phyloP scores from a whole-genome alignment of 23 tunicate genomes.

The Aplidium turbinatum region DNA sequence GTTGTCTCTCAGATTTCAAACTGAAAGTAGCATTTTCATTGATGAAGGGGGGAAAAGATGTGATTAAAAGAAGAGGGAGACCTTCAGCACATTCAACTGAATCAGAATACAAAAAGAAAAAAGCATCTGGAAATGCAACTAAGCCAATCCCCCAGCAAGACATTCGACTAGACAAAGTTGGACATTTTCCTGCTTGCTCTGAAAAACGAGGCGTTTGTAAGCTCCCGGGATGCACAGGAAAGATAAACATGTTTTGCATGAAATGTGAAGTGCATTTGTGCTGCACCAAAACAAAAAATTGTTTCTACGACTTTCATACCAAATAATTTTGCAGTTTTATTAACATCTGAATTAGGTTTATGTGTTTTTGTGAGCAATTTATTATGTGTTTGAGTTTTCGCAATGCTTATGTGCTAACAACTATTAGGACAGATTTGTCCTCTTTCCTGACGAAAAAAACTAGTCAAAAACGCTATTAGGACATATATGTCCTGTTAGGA shows the following conservation, averaged over 20 bases:
- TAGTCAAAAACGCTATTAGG: too few relatives aligned
- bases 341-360: too few relatives aligned
- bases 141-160: slow-evolving; percentile 5
- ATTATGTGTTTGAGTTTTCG: too few relatives aligned
- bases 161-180: slow-evolving; percentile 14
- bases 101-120: slow-evolving; percentile 6
- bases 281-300: slow-evolving; percentile 1
- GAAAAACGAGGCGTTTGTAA: background rate
- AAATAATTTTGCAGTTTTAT: too few relatives aligned
- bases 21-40: background rate
- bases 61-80: background rate
- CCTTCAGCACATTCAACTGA: slow-evolving; percentile 2
- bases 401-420: too few relatives aligned
- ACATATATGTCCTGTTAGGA: too few relatives aligned
- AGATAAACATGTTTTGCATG: slow-evolving; percentile 13
- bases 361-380: too few relatives aligned
- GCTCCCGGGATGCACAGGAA: slow-evolving; percentile 22
- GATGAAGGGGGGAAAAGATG: slow-evolving; percentile 6
- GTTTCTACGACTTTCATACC: slow-evolving; percentile 10
- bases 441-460: too few relatives aligned
- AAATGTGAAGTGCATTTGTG: slow-evolving; percentile 28
- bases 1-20: background rate
- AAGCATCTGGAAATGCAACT: background rate
- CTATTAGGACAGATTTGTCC: too few relatives aligned
- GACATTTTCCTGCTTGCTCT: background rate